Evolutionary conservation across 2,797 vertebrate genomes (phyloP), one percentile per base, ranked within the genome.

Genomic region (Prunella strophiata): DNA sequence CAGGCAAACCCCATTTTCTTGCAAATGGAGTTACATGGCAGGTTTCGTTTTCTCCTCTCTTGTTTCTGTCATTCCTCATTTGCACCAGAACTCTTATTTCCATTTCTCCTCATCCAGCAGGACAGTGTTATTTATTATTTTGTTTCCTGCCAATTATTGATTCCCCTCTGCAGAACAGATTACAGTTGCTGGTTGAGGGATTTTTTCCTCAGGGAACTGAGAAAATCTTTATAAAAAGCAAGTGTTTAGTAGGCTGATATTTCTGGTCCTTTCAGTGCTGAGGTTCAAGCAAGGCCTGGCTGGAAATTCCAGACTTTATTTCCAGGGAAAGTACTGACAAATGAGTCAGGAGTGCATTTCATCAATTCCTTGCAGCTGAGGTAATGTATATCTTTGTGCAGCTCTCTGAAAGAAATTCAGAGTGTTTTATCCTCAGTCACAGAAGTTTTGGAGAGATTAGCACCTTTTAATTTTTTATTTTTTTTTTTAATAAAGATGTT

Each of bases 41-140:
- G 13, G 30, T 40, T 55, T 27, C 0, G 10, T 57, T 67, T 78
- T 79, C 68, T 45, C 8, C 16, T 78, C 45, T 48, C 30, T 80
- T 90, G 85, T 65, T 92, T 47, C 89, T 93, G 93, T 92, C 95
- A 93, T 66, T 97, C 92, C 88, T 96, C 58, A 92, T 97, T 97
- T 96, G 68, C 63, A 89, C 88, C 65, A 96, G 86, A 92, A 93
- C 83, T 78, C 91, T 83, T 76, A 96, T 95, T 97, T 97, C 93
- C 85, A 85, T 85, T 83, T 67, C 68, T 95, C 78, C 55, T 89
- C 62, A 81, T 88, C 79, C 93, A 91, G 73, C 45, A 88, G 67
- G 77, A 85, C 54, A 78, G 62, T 43, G 66, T 94, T 95, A 93
- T 96, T 97, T 96, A 94, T 92, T 92, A 88, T 94, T 97, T 91